Conservation (phyloP, 2,888 invertebrate genomes). For the Glyphotaelius pellucidus region DNA sequence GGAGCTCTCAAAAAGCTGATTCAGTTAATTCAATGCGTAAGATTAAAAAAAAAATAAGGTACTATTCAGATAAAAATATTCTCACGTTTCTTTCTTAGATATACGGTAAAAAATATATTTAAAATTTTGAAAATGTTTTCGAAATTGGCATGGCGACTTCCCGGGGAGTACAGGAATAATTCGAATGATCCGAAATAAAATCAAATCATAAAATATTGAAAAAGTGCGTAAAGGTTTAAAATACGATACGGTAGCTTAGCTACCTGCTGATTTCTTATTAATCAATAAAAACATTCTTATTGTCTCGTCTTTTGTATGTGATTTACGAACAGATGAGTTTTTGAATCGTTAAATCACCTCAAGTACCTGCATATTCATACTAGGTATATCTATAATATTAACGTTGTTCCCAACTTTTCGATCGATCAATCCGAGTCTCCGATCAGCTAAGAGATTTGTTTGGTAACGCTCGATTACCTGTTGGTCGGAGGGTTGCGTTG, state of each 20-base stretch:
- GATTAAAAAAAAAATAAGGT: background rate
- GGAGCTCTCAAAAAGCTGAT: constrained; percentile 2
- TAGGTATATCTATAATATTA: no score
- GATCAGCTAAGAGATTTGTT: no score
- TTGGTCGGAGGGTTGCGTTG: no score
- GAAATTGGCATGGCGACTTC: background rate
- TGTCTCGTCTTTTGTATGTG: background rate
- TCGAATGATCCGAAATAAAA: background rate
- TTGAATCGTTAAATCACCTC: background rate
- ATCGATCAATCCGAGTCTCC: no score
- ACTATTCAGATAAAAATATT: background rate
- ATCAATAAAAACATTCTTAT: background rate
- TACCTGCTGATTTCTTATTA: background rate
- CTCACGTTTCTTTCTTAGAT: background rate
- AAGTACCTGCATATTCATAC: no score
- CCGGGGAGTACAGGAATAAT: background rate
- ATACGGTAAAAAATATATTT: background rate
- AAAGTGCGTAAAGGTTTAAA: background rate
- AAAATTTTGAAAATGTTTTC: background rate
- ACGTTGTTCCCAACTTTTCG: no score
- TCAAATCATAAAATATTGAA: background rate
- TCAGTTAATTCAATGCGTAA: constrained; percentile 24
- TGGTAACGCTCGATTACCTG: no score
- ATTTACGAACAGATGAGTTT: background rate
- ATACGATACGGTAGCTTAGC: background rate